A percentile compares a stretch with the other conserved stretches of the same genome.
phyloP scores from a whole-genome alignment of 2,888 invertebrate species.

The Cerceris rybyensis region DNA sequence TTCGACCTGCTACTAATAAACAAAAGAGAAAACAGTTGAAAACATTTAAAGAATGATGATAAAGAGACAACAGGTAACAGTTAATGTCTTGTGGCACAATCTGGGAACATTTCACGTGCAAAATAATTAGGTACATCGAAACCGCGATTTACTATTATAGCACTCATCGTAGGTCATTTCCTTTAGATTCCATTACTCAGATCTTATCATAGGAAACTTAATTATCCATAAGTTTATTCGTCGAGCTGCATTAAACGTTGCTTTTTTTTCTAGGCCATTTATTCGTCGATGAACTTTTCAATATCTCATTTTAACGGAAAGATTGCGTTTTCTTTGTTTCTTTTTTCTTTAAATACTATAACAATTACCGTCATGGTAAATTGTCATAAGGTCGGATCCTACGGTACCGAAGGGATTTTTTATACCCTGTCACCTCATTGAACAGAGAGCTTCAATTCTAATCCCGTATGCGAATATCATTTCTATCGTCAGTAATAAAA shows the following conservation, averaged over 20 bases:
- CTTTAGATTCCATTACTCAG: slow-evolving; percentile 15
- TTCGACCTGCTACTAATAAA: slow-evolving; percentile 28
- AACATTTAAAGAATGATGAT: slow-evolving; percentile 61
- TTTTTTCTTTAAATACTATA: not conserved
- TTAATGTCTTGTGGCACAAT: slow-evolving; percentile 75
- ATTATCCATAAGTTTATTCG: slow-evolving; percentile 8
- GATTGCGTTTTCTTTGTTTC: not conserved
- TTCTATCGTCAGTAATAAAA: not conserved
- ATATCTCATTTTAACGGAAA: slow-evolving; percentile 1
- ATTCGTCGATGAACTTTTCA: slow-evolving; percentile 36
- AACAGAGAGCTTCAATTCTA: slow-evolving; percentile 57
- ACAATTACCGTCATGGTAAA: slow-evolving; percentile 4
- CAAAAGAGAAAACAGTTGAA: slow-evolving; percentile 48
- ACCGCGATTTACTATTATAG: slow-evolving; percentile 51
- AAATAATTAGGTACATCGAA: slow-evolving; percentile 67
- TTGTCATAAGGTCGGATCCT: slow-evolving; percentile 18
- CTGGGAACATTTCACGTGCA: slow-evolving; percentile 69
- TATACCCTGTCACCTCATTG: slow-evolving; percentile 65
- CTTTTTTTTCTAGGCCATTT: slow-evolving; percentile 56
- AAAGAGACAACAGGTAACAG: slow-evolving; percentile 75
- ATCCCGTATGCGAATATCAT: slow-evolving; percentile 34
- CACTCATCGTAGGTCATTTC: slow-evolving; percentile 36
- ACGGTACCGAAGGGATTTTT: slow-evolving; percentile 26
- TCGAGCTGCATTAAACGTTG: slow-evolving; percentile 8
- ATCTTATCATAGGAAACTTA: slow-evolving; percentile 1